phyloP scores from a whole-genome alignment of 1,140 invertebrate species.

The Eurytemora carolleeae region DNA sequence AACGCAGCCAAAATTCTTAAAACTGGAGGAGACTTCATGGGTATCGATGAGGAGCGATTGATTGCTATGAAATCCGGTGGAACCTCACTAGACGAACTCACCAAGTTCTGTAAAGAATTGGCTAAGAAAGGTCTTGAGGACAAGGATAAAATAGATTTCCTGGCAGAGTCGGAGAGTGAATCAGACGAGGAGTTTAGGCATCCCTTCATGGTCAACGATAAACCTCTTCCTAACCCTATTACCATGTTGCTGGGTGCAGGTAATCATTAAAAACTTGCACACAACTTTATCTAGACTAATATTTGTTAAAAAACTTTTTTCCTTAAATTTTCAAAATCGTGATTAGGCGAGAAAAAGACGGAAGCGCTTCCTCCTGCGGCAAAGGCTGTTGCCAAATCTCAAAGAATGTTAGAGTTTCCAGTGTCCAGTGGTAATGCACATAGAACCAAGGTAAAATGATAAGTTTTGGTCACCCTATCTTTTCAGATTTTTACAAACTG shows the following conservation, averaged over 20 bases:
- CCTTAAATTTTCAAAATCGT: too few relatives aligned
- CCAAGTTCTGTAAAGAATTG: constrained; percentile 8
- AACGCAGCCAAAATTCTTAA: constrained; percentile 8
- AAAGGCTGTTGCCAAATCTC: constrained; percentile 3
- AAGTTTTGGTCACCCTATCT: too few relatives aligned
- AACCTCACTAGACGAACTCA: neutral
- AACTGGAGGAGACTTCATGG: constrained; percentile 6
- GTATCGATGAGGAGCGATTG: constrained; percentile 8
- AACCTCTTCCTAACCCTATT: constrained; percentile 3
- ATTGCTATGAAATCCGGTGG: constrained; percentile 11
- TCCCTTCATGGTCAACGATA: constrained; percentile 12
- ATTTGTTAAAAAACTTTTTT: too few relatives aligned
- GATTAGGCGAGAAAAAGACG: too few relatives aligned
- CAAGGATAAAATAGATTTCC: neutral
- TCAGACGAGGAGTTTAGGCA: neutral
- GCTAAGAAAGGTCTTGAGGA: constrained; percentile 9
- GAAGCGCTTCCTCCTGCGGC: constrained; percentile 2
- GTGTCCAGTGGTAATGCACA: constrained; percentile 9
- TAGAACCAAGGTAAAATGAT: constrained; percentile 1
- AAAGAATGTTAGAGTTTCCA: constrained; percentile 11
- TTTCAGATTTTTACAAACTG: too few relatives aligned
- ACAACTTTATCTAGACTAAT: too few relatives aligned
- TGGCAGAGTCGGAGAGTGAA: neutral
- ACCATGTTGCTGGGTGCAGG: neutral
- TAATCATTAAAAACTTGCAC: neutral